phyloP scores from a whole-genome alignment of 2,888 invertebrate species.

The Ochropleura plecta region DNA sequence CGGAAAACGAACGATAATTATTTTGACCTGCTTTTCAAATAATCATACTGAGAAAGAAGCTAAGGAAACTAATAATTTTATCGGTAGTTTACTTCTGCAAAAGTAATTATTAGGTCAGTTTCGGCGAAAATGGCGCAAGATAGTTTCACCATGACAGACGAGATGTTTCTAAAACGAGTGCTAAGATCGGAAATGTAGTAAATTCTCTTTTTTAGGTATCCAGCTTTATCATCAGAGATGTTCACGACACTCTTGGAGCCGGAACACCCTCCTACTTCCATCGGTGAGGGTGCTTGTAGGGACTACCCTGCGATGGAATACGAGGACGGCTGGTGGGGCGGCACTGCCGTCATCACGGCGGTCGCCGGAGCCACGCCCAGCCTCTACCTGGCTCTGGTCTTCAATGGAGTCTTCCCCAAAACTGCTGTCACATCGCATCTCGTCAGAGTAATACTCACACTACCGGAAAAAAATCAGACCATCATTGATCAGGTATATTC shows the following conservation, averaged over 20 bases:
- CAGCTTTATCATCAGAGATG: constrained; percentile 94
- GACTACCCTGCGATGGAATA: constrained; percentile 85
- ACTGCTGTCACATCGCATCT: constrained; percentile 92
- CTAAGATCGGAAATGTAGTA: constrained; percentile 19
- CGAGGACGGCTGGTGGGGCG: constrained; percentile 95
- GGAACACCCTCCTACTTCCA: constrained; percentile 93
- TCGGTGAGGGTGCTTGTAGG: constrained; percentile 88
- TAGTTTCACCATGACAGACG: neutral
- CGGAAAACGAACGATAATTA: constrained; percentile 45
- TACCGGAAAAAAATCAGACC: constrained; percentile 93
- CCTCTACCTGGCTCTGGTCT: constrained; percentile 94
- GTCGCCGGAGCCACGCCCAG: constrained; percentile 95
- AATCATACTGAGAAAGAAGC: constrained; percentile 34
- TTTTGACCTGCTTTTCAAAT: constrained; percentile 59
- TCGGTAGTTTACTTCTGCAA: constrained; percentile 9
- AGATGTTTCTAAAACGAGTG: neutral
- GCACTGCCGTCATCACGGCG: constrained; percentile 96
- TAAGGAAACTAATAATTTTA: constrained; percentile 51
- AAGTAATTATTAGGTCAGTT: constrained; percentile 9
- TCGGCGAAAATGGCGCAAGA: neutral
- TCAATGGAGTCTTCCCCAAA: constrained; percentile 94
- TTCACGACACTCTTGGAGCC: constrained; percentile 94
- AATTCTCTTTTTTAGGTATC: constrained; percentile 86
- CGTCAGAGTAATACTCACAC: constrained; percentile 92
- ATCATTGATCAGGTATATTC: constrained; percentile 93